A percentile compares a stretch with the other conserved stretches of the same genome.
phyloP scores from a whole-genome alignment of 2,888 invertebrate species.

The Opisthograptis luteolata region DNA sequence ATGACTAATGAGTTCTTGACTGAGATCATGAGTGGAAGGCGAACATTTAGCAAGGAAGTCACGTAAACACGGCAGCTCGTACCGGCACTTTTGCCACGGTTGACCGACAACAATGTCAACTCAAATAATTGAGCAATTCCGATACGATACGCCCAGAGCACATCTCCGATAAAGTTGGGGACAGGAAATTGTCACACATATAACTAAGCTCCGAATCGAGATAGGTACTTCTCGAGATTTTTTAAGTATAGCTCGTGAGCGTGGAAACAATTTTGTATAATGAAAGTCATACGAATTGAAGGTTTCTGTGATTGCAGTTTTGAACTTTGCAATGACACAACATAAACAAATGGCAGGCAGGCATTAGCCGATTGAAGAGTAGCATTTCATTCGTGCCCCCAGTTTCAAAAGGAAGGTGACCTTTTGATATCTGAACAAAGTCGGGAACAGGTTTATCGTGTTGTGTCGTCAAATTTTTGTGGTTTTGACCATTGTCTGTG shows the following conservation, averaged over 20 bases:
- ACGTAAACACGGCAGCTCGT: conserved; percentile 61
- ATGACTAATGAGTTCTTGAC: conserved; percentile 34
- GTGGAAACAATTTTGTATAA: too few relatives aligned
- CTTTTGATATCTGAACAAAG: conserved; percentile 39
- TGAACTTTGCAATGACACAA: conserved; percentile 6
- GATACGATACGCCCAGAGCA: conserved; percentile 63
- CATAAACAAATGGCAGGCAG: conserved; percentile 10
- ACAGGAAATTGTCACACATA: conserved; percentile 61
- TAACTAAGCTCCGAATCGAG: conserved; percentile 34
- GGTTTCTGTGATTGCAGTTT: conserved; percentile 3
- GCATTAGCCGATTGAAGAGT: conserved; percentile 17
- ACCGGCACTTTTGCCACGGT: conserved; percentile 66
- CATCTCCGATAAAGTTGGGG: conserved; percentile 72
- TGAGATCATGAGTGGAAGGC: conserved; percentile 29
- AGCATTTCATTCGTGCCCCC: conserved; percentile 26
- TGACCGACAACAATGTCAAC: conserved; percentile 73
- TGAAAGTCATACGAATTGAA: neutral
- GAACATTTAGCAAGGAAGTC: conserved; percentile 60
- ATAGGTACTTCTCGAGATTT: neutral
- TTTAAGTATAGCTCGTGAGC: neutral
- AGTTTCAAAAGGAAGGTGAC: conserved; percentile 36
- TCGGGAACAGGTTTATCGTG: conserved; percentile 45
- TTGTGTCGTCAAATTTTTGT: conserved; percentile 41
- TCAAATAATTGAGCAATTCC: conserved; percentile 72
- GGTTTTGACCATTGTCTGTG: conserved; percentile 38